These are phyloP conservation scores for Rhynchophorus ferrugineus DNA, from an alignment of 1,140 invertebrate species.

Conservation along the genomic window DNA sequence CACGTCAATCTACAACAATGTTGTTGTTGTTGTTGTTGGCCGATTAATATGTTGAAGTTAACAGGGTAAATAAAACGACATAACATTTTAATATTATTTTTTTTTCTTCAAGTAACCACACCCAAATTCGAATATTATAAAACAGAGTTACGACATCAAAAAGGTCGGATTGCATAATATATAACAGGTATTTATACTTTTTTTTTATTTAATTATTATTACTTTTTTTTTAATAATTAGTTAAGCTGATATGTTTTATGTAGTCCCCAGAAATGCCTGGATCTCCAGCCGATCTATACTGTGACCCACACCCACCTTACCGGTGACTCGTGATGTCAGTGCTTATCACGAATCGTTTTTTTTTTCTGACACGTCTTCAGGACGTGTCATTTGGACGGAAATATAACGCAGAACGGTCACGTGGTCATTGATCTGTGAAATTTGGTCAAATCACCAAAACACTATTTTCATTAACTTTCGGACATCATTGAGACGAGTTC, in stretches of 20 bases:
- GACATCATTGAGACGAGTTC: no score
- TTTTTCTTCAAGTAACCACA: constrained; percentile 19
- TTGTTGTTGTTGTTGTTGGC: no score
- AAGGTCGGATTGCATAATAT: constrained; percentile 42
- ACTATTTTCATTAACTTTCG: no score
- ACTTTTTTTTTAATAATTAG: constrained; percentile 38
- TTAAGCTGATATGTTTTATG: constrained; percentile 44
- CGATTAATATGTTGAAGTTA: background rate
- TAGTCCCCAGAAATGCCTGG: constrained; percentile 36
- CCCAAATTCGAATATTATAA: constrained; percentile 22
- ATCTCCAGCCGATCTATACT: constrained; percentile 33
- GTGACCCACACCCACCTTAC: constrained; percentile 38
- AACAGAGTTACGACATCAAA: constrained; percentile 39
- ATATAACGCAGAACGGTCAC: constrained; percentile 37
- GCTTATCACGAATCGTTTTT: constrained; percentile 28
- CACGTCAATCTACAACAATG: no score
- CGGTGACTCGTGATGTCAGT: constrained; percentile 31
- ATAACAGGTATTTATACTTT: constrained; percentile 38
- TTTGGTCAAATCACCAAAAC: no score
- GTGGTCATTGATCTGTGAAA: constrained; percentile 1
- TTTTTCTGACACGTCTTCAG: constrained; percentile 30
- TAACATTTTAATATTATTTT: background rate
- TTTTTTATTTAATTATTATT: no score
- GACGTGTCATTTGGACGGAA: constrained; percentile 40
- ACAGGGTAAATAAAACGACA: background rate